A percentile compares a stretch with the other conserved stretches of the same genome.
Conservation (phyloP, 2,888 invertebrate species). For the Yponomeuta cagnagella region DNA sequence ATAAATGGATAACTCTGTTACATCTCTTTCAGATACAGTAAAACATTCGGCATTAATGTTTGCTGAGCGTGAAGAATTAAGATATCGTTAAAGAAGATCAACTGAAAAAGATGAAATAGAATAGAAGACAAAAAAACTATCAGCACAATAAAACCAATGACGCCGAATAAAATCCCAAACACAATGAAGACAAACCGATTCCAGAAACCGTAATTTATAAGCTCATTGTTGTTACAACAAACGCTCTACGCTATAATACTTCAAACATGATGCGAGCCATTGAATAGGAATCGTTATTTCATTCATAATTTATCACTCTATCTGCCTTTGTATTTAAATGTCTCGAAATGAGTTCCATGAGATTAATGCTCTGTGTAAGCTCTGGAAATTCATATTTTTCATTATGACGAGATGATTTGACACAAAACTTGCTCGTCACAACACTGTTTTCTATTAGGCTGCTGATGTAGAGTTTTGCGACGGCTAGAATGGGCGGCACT, state of each 20-base stretch:
- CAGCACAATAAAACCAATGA: constrained; percentile 36
- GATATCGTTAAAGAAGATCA: constrained; percentile 38
- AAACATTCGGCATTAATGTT: too few relatives aligned
- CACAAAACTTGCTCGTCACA: constrained; percentile 57
- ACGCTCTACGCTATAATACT: constrained; percentile 53
- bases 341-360: constrained; percentile 50
- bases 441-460: constrained; percentile 50
- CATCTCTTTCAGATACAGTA: too few relatives aligned
- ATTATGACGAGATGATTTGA: constrained; percentile 57
- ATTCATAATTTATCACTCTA: constrained; percentile 69
- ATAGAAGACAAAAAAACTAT: constrained; percentile 32
- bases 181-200: constrained; percentile 45
- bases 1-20: background rate
- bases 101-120: background rate
- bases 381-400: constrained; percentile 58
- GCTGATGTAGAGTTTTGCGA: constrained; percentile 29
- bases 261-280: constrained; percentile 50
- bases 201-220: constrained; percentile 64
- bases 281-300: constrained; percentile 54
- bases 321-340: constrained; percentile 66
- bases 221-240: constrained; percentile 57
- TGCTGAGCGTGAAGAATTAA: too few relatives aligned
- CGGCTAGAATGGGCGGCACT: background rate
- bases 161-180: constrained; percentile 37
- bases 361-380: constrained; percentile 48